These are phyloP conservation scores for Eueremaeus valkanovi DNA, from an alignment of 2,888 invertebrate genomes.

Conservation along the genomic window DNA sequence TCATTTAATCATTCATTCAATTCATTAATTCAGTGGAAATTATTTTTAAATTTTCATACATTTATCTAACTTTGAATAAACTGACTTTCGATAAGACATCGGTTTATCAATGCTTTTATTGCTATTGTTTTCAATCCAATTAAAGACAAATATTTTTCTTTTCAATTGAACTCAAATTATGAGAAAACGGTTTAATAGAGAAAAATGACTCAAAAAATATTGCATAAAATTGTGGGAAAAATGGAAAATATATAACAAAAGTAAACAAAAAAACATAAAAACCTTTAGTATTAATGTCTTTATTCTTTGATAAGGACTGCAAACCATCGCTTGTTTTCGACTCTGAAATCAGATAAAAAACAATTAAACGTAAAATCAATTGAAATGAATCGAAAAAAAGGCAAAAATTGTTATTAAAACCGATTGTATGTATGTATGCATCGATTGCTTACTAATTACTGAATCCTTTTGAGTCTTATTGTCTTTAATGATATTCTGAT, in stretches of 20 bases:
- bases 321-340: slow-evolving; percentile 4
- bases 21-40: too few relatives aligned
- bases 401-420: too few relatives aligned
- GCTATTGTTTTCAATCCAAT: too few relatives aligned
- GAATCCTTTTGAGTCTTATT: slow-evolving; percentile 23
- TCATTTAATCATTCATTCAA: neutral
- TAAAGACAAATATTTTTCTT: too few relatives aligned
- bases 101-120: too few relatives aligned
- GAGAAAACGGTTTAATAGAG: neutral
- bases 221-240: neutral
- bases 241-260: neutral
- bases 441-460: neutral
- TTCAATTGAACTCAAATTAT: too few relatives aligned
- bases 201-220: neutral
- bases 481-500: slow-evolving; percentile 27
- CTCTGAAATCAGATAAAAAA: neutral
- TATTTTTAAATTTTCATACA: too few relatives aligned
- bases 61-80: too few relatives aligned
- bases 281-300: slow-evolving; percentile 18
- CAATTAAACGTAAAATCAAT: neutral
- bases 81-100: too few relatives aligned
- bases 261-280: neutral
- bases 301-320: neutral
- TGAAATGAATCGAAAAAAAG: neutral
- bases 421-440: neutral